Evolutionary conservation across 2,888 invertebrate species (phyloP).

Genomic region (Rhyacophila evoluta): DNA sequence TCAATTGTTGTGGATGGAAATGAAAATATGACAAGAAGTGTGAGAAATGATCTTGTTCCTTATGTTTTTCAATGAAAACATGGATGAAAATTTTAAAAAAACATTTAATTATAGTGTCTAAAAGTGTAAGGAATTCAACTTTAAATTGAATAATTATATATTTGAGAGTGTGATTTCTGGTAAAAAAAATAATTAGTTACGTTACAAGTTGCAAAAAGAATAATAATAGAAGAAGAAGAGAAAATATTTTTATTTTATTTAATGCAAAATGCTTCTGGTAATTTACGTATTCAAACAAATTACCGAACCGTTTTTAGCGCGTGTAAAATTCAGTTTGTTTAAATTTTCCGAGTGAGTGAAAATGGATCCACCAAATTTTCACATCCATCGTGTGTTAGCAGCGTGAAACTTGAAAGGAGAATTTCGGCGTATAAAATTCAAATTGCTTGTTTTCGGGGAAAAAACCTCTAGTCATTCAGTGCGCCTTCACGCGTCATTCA

Average conservation of each 20-base stretch:
- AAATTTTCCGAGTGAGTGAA: slow-evolving; percentile 21
- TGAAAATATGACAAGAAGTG: too few species aligned
- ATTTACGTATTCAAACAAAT: not conserved
- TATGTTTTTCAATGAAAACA: too few species aligned
- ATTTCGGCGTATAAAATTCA: not conserved
- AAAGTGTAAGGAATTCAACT: too few species aligned
- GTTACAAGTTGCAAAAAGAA: too few species aligned
- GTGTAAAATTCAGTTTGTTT: not conserved
- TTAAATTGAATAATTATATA: too few species aligned
- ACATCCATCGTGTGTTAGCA: not conserved
- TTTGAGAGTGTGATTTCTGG: too few species aligned
- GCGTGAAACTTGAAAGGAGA: not conserved
- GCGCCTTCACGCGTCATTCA: not conserved
- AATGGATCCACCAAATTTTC: not conserved
- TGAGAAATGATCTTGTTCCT: too few species aligned
- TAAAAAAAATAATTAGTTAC: too few species aligned
- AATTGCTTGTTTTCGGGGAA: not conserved
- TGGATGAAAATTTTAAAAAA: too few species aligned
- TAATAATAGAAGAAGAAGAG: too few species aligned
- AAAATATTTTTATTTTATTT: not conserved
- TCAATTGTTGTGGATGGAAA: too few species aligned
- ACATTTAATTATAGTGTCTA: too few species aligned
- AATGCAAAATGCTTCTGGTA: not conserved
- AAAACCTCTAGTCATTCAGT: not conserved
- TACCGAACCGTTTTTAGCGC: not conserved